Conservation (phyloP, 1,140 invertebrate species). For the Hycleus cichorii region DNA sequence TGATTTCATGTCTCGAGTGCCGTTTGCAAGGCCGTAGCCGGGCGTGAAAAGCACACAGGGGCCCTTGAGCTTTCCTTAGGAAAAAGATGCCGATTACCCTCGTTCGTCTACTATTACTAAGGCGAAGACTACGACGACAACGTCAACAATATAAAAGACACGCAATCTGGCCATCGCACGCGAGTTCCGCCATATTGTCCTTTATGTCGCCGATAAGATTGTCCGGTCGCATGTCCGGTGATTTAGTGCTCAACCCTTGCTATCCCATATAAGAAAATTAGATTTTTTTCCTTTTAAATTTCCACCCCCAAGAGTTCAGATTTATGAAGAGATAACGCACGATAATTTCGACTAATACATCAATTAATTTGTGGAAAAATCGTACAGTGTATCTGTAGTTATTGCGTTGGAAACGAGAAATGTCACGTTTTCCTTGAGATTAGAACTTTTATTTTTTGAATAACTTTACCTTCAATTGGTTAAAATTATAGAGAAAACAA, state of each 20-base stretch:
- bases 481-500: too few relatives aligned
- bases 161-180: conserved; percentile 37
- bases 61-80: conserved; percentile 11
- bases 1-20: too few relatives aligned
- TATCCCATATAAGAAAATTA: background rate
- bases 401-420: too few relatives aligned
- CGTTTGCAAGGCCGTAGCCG: conserved; percentile 1
- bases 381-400: too few relatives aligned
- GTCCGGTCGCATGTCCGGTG: conserved; percentile 34
- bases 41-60: conserved; percentile 23
- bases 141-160: conserved; percentile 15
- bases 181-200: conserved; percentile 37
- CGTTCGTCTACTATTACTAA: background rate
- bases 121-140: background rate
- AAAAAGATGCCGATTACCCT: background rate
- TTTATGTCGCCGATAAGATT: conserved; percentile 38
- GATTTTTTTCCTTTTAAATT: too few relatives aligned
- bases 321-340: too few relatives aligned
- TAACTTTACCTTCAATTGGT: too few relatives aligned
- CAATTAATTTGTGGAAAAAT: too few relatives aligned
- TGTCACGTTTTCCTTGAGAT: too few relatives aligned
- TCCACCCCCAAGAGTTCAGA: too few relatives aligned
- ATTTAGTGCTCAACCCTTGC: conserved; percentile 22
- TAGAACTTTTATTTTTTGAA: too few relatives aligned
- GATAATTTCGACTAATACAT: too few relatives aligned